These are phyloP conservation scores for Scaptomyza graminum DNA, from an alignment of 1,140 invertebrate genomes.

Conservation along the genomic window DNA sequence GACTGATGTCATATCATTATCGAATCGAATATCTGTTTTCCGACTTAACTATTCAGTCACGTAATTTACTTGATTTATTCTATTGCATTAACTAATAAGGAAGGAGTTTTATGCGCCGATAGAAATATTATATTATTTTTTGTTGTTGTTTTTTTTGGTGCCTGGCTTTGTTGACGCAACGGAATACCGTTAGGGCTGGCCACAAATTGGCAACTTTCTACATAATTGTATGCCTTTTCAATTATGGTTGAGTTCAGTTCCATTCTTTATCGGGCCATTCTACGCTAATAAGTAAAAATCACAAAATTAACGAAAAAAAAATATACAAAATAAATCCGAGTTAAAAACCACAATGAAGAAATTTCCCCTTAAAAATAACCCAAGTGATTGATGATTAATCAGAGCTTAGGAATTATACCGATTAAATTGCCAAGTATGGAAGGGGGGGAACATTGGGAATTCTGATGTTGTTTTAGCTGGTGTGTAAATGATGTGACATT, in stretches of 20 bases:
- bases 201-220: conserved; percentile 67
- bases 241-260: not conserved
- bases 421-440: conserved; percentile 5
- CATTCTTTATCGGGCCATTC: conserved; percentile 41
- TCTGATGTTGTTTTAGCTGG: not conserved
- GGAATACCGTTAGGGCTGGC: conserved; percentile 13
- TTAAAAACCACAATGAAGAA: conserved; percentile 25
- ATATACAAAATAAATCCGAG: conserved; percentile 4
- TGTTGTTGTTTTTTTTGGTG: not conserved
- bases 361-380: conserved; percentile 14
- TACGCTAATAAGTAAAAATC: conserved; percentile 49
- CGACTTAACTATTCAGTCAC: conserved; percentile 30
- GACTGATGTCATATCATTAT: conserved; percentile 25
- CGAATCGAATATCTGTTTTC: not conserved
- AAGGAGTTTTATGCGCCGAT: too few relatives aligned
- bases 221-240: conserved; percentile 23
- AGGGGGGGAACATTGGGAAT: conserved; percentile 24
- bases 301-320: conserved; percentile 30
- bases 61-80: conserved; percentile 37
- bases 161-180: not conserved
- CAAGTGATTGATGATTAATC: conserved; percentile 36
- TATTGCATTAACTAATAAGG: not conserved
- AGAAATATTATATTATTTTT: too few relatives aligned
- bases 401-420: conserved; percentile 11
- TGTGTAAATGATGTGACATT: conserved; percentile 32